Evolutionary conservation across 2,113 vertebrate species (phyloP).

Genomic region (Amblyopsis rosae): DNA sequence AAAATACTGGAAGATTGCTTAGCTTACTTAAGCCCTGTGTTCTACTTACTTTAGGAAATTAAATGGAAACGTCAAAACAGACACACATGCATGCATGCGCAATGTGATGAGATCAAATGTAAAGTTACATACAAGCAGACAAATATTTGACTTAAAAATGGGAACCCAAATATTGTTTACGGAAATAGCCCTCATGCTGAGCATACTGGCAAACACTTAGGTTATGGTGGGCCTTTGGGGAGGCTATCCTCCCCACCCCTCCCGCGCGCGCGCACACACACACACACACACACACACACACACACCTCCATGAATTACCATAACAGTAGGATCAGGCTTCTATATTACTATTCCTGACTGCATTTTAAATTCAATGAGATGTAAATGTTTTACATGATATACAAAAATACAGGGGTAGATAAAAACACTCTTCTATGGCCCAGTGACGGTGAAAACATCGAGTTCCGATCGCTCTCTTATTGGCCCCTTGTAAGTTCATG

Average conservation of each 20-base stretch:
- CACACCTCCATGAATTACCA: constrained; percentile 68
- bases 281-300: not conserved
- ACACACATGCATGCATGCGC: too few species aligned
- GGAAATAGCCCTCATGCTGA: constrained; percentile 2
- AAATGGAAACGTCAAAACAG: too few species aligned
- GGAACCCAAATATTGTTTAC: constrained; percentile 15
- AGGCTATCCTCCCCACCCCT: constrained; percentile 40
- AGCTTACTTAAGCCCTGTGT: too few species aligned
- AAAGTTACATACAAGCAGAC: not conserved
- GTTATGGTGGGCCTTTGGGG: constrained; percentile 54
- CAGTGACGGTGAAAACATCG: constrained; percentile 76
- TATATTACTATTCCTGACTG: constrained; percentile 80
- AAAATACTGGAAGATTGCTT: not conserved
- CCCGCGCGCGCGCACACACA: too few species aligned
- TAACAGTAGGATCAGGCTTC: constrained; percentile 81
- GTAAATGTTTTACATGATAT: constrained; percentile 81
- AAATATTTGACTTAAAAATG: constrained; percentile 17
- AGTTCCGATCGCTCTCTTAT: constrained; percentile 65
- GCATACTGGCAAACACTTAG: constrained; percentile 52
- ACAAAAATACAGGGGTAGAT: constrained; percentile 72
- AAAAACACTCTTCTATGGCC: constrained; percentile 64
- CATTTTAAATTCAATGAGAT: constrained; percentile 85
- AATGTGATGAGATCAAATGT: not conserved
- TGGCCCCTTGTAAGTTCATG: constrained; percentile 45
- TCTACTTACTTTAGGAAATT: too few species aligned